Percentiles rank a stretch among this genome's conserved stretches.
Evolutionary conservation across 1,140 invertebrate genomes (phyloP).

Genomic region (Anadara kagoshimensis): DNA sequence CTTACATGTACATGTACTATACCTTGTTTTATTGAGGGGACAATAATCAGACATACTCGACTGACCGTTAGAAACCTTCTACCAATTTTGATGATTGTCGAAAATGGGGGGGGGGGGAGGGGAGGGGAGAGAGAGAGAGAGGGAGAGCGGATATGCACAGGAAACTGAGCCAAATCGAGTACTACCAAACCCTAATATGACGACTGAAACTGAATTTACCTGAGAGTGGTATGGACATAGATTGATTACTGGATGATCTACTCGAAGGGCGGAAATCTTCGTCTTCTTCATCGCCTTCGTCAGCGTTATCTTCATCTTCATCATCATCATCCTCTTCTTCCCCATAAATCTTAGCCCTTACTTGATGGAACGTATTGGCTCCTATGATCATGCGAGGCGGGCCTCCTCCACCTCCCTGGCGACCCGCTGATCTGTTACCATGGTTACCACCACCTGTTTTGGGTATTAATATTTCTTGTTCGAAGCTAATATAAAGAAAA

Average conservation of each 20-base stretch:
- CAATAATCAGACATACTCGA: too few species aligned
- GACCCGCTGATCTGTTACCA: too few species aligned
- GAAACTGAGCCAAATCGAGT: too few species aligned
- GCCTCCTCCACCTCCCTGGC: not conserved
- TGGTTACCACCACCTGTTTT: conserved; percentile 5
- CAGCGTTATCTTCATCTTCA: not conserved
- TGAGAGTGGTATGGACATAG: conserved; percentile 3
- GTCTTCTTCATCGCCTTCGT: conserved; percentile 10
- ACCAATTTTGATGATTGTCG: too few species aligned
- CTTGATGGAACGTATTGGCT: conserved; percentile 77
- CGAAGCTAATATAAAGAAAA: conserved; percentile 80
- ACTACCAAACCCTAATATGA: too few species aligned
- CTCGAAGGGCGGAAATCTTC: not conserved
- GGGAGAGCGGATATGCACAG: too few species aligned
- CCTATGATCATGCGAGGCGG: conserved; percentile 56
- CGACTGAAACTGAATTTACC: too few species aligned
- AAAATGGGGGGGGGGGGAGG: too few species aligned
- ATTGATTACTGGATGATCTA: conserved; percentile 1
- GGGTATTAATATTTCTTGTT: conserved; percentile 81
- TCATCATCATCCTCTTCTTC: not conserved
- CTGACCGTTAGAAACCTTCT: too few species aligned
- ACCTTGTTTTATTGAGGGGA: too few species aligned
- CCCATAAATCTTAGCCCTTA: conserved; percentile 78
- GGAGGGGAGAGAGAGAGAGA: too few species aligned
- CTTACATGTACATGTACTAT: too few species aligned